Base-by-base conservation (phyloP, 2,888 invertebrate genomes). In the Scaptomyza parva region DNA sequence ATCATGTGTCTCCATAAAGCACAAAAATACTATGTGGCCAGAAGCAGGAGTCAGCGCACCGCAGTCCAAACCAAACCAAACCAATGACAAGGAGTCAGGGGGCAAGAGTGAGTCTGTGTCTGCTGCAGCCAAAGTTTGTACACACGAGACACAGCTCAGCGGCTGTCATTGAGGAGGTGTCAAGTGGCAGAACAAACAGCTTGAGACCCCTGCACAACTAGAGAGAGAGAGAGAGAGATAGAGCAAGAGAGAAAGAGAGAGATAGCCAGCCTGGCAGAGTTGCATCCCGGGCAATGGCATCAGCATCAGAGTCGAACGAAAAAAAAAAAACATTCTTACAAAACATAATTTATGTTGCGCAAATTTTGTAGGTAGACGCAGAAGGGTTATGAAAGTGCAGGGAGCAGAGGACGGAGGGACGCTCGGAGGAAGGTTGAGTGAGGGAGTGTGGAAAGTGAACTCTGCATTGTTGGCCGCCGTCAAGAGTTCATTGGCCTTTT, bases 161-260 rank as follows among this genome's bases (percentile, higher is more conserved):
- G 86, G 76, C 79, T 84, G 84, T 84, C 84, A 85, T 78, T 84
- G 87, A 78, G 88, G 88, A 85, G 84, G 84, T 88, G 84, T 85
- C 84, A 85, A 85, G 84, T 88, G 88, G 22, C 84, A 79, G 76
- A 80, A 76, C 80, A 72, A 77, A 74, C 73, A 72, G 73, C 67
- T 72, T 74, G 77, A 74, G 77, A 76, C n/a, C 37, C 44, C 30
- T 51, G 20, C 37, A 20, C 22, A 4, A 18, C 14, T 28, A 26
- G 26, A 40, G 44, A 39, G n/a, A 28, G 43, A 17, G 11, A 14
- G 45, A 17, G 12, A 5, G 17, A 39, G 9, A 28, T 22, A 12
- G 20, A 24, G 28, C 30, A 22, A 18, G 33, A 37, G 43, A 18
- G 11, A 4, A 12, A 39, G 11, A 17, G 43, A 14, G 12, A 6